phyloP scores from a whole-genome alignment of 2,113 vertebrate genomes.

The Raja brachyura region DNA sequence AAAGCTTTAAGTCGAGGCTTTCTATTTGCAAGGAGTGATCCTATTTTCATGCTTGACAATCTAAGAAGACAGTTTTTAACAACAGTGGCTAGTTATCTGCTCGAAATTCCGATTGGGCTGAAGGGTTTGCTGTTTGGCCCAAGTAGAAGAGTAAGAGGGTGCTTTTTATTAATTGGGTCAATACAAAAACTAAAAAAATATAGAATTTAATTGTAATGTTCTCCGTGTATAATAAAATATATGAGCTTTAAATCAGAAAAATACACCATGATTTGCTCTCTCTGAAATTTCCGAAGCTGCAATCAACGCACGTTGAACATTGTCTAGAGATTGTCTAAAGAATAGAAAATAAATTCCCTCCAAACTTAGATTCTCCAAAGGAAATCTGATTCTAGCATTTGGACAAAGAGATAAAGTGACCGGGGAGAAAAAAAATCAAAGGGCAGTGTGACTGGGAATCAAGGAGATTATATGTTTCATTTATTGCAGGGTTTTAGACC shows the following conservation, averaged over 20 bases:
- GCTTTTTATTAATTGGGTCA: not conserved
- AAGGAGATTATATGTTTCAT: slow-evolving; percentile 93
- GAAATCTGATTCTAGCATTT: slow-evolving; percentile 73
- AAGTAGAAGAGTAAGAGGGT: not conserved
- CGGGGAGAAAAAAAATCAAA: slow-evolving; percentile 71
- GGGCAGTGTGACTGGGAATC: slow-evolving; percentile 75
- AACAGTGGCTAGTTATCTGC: not conserved
- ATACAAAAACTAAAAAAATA: not conserved
- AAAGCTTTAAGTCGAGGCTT: not conserved
- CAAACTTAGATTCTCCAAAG: slow-evolving; percentile 70
- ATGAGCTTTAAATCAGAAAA: not conserved
- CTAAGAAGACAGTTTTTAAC: not conserved
- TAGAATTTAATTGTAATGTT: not conserved
- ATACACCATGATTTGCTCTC: not conserved
- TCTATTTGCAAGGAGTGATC: not conserved
- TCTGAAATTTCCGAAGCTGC: slow-evolving; percentile 1
- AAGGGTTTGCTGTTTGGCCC: not conserved
- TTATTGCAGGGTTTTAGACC: slow-evolving; percentile 83
- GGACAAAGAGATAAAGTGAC: slow-evolving; percentile 77
- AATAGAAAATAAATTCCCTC: slow-evolving; percentile 46
- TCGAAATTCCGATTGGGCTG: not conserved
- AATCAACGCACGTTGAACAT: slow-evolving; percentile 19
- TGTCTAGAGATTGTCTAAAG: slow-evolving; percentile 10
- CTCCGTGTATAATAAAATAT: not conserved
- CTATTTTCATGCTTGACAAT: not conserved